Base-by-base conservation (phyloP, 2,113 vertebrate species). In the Thymallus thymallus region DNA sequence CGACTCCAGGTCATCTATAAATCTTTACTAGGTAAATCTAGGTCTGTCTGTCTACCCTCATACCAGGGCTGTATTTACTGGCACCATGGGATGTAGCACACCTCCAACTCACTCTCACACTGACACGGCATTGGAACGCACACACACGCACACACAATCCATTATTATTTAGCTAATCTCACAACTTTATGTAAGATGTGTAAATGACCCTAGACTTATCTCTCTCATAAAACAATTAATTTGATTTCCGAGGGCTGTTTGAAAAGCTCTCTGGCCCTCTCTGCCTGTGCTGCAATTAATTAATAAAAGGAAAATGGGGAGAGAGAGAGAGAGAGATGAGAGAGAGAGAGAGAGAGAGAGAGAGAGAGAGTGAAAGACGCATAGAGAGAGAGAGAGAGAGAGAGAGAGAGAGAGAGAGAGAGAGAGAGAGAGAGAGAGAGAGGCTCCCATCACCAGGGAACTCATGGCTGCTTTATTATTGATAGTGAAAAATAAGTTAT, bases 21-120 rank as follows among this genome's bases (percentile, higher is more conserved):
- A n/a, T n/a, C n/a, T n/a, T n/a, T n/a, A n/a, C n/a, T n/a, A n/a
- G n/a, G n/a, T n/a, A n/a, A n/a, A n/a, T n/a, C n/a, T n/a, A n/a
- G n/a, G n/a, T 85, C 85, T 88, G 86, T 86, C 86, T 51, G 48
- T 51, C 48, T 51, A 4, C 48, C 48, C 48, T 51, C 48, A 14
- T 51, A 51, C 48, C 14, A 51, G 79, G 81, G 82, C 81, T 87
- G 79, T 16, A 51, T 51, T 89, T 88, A 83, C 80, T 72, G 71
- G 78, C 84, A 69, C 58, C 83, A 79, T 85, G 16, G 82, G 75
- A 68, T 77, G 80, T 84, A 75, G 77, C 69, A 76, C 1, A 32
- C 16, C 82, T 77, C 74, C 2, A 32, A 14, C 82, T 78, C 75
- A n/a, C 69, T 63, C 68, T 26, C 23, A 70, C n/a, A 7, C 23